Percentiles rank a stretch among this genome's conserved stretches.
Conservation (phyloP, 1,140 invertebrate genomes). For the Heterodera carotae region DNA sequence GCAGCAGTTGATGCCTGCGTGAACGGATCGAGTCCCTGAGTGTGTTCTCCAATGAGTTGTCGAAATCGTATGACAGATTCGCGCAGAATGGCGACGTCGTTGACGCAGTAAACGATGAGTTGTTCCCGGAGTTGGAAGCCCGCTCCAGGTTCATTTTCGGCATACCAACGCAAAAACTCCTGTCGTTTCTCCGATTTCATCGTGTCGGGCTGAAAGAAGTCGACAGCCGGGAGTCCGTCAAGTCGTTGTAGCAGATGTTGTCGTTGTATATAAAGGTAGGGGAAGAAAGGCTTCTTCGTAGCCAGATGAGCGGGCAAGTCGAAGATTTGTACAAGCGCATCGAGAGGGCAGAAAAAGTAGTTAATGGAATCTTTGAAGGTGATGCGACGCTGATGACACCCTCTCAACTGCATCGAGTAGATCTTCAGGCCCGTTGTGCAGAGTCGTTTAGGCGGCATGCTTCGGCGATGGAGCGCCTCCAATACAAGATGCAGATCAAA, state of each 20-base stretch:
- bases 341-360: no score
- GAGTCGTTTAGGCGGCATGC: no score
- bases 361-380: no score
- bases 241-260: slow-evolving; percentile 5
- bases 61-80: slow-evolving; percentile 1
- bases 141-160: neutral
- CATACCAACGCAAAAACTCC: neutral
- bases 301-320: neutral
- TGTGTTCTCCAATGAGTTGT: neutral
- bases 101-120: neutral
- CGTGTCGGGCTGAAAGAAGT: neutral
- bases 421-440: no score
- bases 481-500: no score
- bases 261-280: slow-evolving; percentile 10
- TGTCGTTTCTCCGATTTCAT: neutral
- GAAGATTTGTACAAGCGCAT: neutral
- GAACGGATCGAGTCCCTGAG: neutral
- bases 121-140: no score
- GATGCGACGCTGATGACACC: no score
- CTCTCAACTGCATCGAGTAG: no score
- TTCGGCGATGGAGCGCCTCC: no score
- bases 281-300: slow-evolving; percentile 5
- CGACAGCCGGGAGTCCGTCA: neutral
- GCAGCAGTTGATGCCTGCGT: neutral
- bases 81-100: slow-evolving; percentile 5